Percentiles rank a stretch among this genome's conserved stretches.
Evolutionary conservation across 2,888 invertebrate genomes (phyloP).

Genomic region (Spialia ferax): DNA sequence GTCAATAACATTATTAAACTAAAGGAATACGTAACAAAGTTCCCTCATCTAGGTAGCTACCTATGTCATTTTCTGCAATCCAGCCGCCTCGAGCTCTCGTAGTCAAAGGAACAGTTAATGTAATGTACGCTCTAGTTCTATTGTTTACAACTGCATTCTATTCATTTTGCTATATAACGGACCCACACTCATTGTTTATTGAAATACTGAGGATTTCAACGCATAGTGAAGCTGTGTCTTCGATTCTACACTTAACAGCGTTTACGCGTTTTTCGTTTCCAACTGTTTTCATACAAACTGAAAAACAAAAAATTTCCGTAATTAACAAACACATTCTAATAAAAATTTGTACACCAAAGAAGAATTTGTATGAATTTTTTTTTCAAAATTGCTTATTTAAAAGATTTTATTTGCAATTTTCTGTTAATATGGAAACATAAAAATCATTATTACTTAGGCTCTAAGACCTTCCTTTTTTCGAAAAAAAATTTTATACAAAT

Average conservation of each 20-base stretch:
- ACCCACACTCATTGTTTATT: constrained; percentile 32
- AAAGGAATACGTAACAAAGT: not conserved
- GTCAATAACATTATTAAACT: not conserved
- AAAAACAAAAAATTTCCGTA: too few species aligned
- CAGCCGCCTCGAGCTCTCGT: not conserved
- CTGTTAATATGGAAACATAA: too few species aligned
- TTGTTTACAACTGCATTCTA: constrained; percentile 55
- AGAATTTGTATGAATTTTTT: too few species aligned
- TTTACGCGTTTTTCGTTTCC: too few species aligned
- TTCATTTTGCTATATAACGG: constrained; percentile 39
- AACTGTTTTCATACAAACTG: too few species aligned
- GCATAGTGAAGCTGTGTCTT: constrained; percentile 12
- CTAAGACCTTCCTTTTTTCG: too few species aligned
- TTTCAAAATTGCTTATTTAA: too few species aligned
- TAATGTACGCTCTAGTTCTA: constrained; percentile 58
- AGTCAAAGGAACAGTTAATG: constrained; percentile 25
- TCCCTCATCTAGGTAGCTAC: constrained; percentile 1
- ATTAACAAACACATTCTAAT: too few species aligned
- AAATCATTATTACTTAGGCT: too few species aligned
- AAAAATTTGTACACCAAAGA: too few species aligned
- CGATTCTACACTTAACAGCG: constrained; percentile 5
- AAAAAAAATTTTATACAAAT: too few species aligned
- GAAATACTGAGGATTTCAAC: constrained; percentile 26
- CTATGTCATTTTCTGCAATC: not conserved
- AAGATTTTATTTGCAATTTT: too few species aligned